These are phyloP conservation scores for Morpho deidamia DNA, from an alignment of 2,888 invertebrate genomes.

Conservation along the genomic window DNA sequence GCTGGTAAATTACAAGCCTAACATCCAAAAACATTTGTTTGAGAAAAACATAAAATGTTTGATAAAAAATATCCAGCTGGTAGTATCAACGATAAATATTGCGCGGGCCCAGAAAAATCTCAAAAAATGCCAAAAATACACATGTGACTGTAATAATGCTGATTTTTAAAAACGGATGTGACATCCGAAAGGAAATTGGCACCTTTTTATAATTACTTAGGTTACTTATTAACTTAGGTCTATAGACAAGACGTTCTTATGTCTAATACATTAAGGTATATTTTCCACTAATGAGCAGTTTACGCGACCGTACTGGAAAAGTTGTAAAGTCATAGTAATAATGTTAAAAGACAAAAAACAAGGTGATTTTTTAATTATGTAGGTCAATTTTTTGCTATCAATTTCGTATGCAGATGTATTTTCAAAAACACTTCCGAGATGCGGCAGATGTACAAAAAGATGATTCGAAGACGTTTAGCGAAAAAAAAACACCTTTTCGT, in stretches of 20 bases:
- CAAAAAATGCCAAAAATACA: conserved; percentile 58
- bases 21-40: not conserved
- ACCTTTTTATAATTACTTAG: conserved; percentile 53
- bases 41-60: conserved; percentile 5
- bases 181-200: conserved; percentile 72
- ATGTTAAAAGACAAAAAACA: conserved; percentile 27
- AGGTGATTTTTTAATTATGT: conserved; percentile 56
- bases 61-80: conserved; percentile 50
- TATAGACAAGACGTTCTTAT: conserved; percentile 23
- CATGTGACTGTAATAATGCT: conserved; percentile 69
- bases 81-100: conserved; percentile 58
- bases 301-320: not conserved
- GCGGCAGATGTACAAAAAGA: conserved; percentile 62
- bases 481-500: conserved; percentile 64
- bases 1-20: not conserved
- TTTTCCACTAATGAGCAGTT: conserved; percentile 10
- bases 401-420: conserved; percentile 73
- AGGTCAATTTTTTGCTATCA: conserved; percentile 75
- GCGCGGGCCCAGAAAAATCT: conserved; percentile 43
- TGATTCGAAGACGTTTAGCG: conserved; percentile 64
- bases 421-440: conserved; percentile 56
- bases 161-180: conserved; percentile 73
- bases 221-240: conserved; percentile 14
- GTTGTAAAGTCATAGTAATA: conserved; percentile 24
- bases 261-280: conserved; percentile 25